A percentile compares a stretch with the other conserved stretches of the same genome.
These are phyloP conservation scores for Nesometra sesokonis DNA, from an alignment of 35 echinoderm and acorn worm species.

Conservation along the genomic window DNA sequence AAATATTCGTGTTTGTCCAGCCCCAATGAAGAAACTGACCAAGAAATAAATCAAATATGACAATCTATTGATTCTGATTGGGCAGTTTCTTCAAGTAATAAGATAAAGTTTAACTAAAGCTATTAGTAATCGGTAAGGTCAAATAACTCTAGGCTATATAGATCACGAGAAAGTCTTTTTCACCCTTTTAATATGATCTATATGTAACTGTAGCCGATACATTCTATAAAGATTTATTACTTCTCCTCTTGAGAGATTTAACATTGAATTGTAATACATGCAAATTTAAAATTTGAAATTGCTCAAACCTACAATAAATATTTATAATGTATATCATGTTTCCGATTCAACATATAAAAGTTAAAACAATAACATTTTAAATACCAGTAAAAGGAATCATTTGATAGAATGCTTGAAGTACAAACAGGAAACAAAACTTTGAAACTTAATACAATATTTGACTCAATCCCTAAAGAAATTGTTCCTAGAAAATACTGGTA, in stretches of 20 bases:
- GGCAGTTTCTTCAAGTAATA: not conserved
- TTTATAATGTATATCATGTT: too few species aligned
- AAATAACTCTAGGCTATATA: not conserved
- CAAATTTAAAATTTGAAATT: too few species aligned
- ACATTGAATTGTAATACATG: not conserved
- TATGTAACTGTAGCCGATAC: not conserved
- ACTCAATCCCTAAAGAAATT: too few species aligned
- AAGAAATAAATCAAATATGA: not conserved
- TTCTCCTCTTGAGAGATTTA: not conserved
- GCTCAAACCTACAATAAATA: too few species aligned
- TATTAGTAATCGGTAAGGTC: not conserved
- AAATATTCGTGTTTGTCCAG: not conserved
- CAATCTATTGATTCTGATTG: not conserved
- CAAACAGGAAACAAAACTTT: too few species aligned
- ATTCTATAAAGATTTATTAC: not conserved
- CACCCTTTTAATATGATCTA: not conserved
- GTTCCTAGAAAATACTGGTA: not conserved
- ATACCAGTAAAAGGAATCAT: too few species aligned
- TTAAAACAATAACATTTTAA: too few species aligned
- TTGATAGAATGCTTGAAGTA: too few species aligned
- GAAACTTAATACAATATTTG: too few species aligned
- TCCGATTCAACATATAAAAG: too few species aligned
- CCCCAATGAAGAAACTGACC: not conserved
- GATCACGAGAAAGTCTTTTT: not conserved
- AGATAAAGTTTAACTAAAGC: not conserved